Base-by-base conservation (phyloP, 2,888 invertebrate genomes). In the Brachypalpus laphriformis region DNA sequence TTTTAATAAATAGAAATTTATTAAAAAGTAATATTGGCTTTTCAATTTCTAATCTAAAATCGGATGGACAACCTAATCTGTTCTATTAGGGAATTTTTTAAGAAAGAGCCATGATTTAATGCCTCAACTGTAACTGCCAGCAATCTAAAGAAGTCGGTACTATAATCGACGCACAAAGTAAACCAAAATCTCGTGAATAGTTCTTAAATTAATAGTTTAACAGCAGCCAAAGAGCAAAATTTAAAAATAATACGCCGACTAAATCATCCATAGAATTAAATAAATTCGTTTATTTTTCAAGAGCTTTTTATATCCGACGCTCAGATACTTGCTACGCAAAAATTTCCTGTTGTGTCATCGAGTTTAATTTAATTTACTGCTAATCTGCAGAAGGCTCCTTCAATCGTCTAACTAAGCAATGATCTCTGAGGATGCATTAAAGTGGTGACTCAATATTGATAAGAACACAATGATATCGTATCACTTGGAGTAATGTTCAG, bases 211-310 rank as follows among this genome's bases (percentile, higher is more conserved):
- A 40, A 40, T 40, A 40, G 40, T 40, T 40, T 5, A n/a, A 14
- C 14, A 14, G 40, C 14, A 18, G 18, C 34, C 14, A 49, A 20
- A 65, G n/a, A 18, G 14, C 31, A 49, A 65, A 20, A 65, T 20
- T 65, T 49, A 49, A 49, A 65, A 65, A 65, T 49, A 65, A 31
- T 34, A 42, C 56, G 40, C 28, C 14, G 31, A n/a, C 66, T 16
- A 49, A 16, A 31, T 56, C 31, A 45, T 66, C 20, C 14, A 6
- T 11, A 40, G 14, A 14, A 40, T 61, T 45, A 66, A 31, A 51
- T 61, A 49, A 70, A 70, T 70, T 70, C 34, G n/a, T 61, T 54
- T 70, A 59, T 76, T 76, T 76, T 66, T 8, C 28, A 31, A 31
- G 9, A 49, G 61, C 18, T 70, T 66, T 51, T 42, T 51, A 31